Percentiles rank a stretch among this genome's conserved stretches.
These are phyloP conservation scores for Epizoanthus fatuus DNA, from an alignment of 92 coral and sea anemone genomes.

Conservation along the genomic window DNA sequence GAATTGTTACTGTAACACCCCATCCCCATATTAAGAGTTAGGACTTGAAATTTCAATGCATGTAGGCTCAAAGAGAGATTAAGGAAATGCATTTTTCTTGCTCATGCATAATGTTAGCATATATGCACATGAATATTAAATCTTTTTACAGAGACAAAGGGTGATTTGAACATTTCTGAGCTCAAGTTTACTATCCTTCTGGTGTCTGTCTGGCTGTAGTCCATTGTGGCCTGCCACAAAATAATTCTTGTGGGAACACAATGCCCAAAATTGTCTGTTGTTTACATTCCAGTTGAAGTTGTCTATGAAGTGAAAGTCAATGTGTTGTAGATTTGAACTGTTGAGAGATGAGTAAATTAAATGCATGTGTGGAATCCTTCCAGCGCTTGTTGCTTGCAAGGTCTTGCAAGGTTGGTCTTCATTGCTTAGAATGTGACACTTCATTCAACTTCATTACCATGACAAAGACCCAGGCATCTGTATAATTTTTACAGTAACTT, in stretches of 20 bases:
- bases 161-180: too few species aligned
- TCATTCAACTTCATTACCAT: conserved; percentile 25
- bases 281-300: conserved; percentile 23
- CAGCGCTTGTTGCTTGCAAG: conserved; percentile 10
- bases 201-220: background rate
- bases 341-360: conserved; percentile 31
- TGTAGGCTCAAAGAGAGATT: too few species aligned
- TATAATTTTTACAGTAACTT: conserved; percentile 21
- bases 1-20: too few species aligned
- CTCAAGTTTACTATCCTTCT: background rate
- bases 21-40: too few species aligned
- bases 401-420: conserved; percentile 29
- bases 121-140: background rate
- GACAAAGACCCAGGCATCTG: conserved; percentile 33
- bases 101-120: too few species aligned
- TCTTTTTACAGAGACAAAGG: too few species aligned
- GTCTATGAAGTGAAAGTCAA: conserved; percentile 36
- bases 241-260: conserved; percentile 27
- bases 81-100: too few species aligned
- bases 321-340: conserved; percentile 30
- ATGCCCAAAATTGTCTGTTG: conserved; percentile 51
- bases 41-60: too few species aligned
- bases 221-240: conserved; percentile 5
- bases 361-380: conserved; percentile 32
- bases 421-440: background rate